Evolutionary conservation across 1,140 invertebrate species (phyloP).

Genomic region (Epicauta chinensis): DNA sequence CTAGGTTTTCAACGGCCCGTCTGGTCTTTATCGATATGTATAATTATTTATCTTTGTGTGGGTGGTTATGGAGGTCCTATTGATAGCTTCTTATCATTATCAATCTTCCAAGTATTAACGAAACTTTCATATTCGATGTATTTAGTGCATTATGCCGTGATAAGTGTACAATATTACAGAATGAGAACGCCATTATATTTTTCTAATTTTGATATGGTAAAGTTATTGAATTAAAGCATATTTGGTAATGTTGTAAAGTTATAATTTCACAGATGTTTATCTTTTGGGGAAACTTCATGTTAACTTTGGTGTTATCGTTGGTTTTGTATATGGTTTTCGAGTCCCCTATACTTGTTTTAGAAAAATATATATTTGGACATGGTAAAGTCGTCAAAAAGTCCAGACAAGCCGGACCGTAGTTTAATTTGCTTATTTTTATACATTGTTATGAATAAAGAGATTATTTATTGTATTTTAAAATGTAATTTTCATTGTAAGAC

Average conservation of each 20-base stretch:
- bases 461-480: no score
- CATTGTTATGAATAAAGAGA: no score
- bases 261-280: no score
- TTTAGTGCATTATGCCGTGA: constrained; percentile 14
- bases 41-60: constrained; percentile 60
- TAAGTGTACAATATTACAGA: background rate
- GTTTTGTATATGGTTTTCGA: background rate
- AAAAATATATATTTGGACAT: constrained; percentile 3
- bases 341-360: background rate
- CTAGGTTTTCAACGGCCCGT: constrained; percentile 50
- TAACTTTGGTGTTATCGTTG: background rate
- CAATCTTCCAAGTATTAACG: constrained; percentile 16
- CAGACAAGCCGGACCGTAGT: background rate
- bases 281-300: constrained; percentile 2
- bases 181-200: background rate
- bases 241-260: no score
- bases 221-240: no score
- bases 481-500: no score
- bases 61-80: constrained; percentile 51
- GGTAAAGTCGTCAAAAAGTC: background rate
- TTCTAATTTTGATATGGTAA: background rate
- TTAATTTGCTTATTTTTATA: no score
- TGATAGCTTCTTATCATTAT: constrained; percentile 15
- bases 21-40: constrained; percentile 54
- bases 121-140: constrained; percentile 23